Conservation (phyloP, 2,797 vertebrate genomes). For the Parambassis ranga region DNA sequence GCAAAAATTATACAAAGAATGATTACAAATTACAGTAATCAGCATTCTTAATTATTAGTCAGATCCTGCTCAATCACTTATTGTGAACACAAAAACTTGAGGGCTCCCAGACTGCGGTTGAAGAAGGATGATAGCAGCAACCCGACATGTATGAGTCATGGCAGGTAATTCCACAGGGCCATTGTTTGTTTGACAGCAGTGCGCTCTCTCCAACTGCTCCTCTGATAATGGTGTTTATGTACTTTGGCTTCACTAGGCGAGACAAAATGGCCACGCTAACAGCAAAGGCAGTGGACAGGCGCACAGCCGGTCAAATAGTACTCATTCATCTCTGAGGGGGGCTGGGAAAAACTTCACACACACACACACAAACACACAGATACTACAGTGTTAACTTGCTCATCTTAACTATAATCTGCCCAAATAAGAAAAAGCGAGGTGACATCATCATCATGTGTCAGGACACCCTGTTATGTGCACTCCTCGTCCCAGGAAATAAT, state of each 20-base stretch:
- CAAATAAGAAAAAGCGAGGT: background rate
- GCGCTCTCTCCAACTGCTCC: slow-evolving; percentile 40
- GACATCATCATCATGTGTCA: background rate
- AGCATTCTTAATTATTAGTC: slow-evolving; percentile 38
- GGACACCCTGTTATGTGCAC: background rate
- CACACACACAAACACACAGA: too few relatives aligned
- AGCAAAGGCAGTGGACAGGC: slow-evolving; percentile 29
- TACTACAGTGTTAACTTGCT: too few relatives aligned
- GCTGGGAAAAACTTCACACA: background rate
- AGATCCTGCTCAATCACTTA: slow-evolving; percentile 32
- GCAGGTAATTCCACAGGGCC: slow-evolving; percentile 60
- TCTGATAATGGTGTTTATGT: slow-evolving; percentile 65
- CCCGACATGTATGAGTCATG: slow-evolving; percentile 47
- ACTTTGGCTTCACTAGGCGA: slow-evolving; percentile 44
- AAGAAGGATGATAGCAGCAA: slow-evolving; percentile 18
- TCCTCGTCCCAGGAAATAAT: background rate
- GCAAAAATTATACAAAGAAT: slow-evolving; percentile 41
- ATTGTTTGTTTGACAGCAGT: slow-evolving; percentile 65
- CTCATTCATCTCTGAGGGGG: background rate
- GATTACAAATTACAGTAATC: slow-evolving; percentile 58
- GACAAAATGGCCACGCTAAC: slow-evolving; percentile 46
- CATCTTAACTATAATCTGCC: background rate
- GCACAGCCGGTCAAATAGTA: slow-evolving; percentile 15
- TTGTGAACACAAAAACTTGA: slow-evolving; percentile 33
- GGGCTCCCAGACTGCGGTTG: slow-evolving; percentile 9